Percentiles rank a stretch among this genome's conserved stretches.
phyloP scores from a whole-genome alignment of 2,888 invertebrate species.

The Ophion slaviceki region DNA sequence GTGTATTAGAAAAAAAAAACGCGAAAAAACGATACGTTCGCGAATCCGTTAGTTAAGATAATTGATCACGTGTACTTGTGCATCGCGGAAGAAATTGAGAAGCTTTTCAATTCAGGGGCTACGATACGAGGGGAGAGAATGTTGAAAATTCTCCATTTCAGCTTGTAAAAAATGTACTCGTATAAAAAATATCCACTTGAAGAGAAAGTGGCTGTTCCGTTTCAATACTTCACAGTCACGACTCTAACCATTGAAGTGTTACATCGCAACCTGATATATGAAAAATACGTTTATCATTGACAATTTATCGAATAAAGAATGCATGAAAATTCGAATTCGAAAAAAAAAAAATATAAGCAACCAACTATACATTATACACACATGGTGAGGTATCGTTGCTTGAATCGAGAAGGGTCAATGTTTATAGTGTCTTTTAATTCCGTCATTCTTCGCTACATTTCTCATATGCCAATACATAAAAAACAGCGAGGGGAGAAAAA shows the following conservation, averaged over 20 bases:
- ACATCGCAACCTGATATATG: conserved; percentile 48
- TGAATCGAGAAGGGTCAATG: conserved; percentile 49
- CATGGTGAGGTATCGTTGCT: conserved; percentile 49
- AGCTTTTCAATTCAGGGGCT: background rate
- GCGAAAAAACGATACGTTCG: no score
- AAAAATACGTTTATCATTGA: conserved; percentile 22
- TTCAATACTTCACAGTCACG: background rate
- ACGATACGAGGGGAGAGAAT: background rate
- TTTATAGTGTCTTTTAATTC: conserved; percentile 37
- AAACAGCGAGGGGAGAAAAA: background rate
- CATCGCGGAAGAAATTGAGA: background rate
- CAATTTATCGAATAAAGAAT: conserved; percentile 20
- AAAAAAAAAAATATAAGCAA: conserved; percentile 3
- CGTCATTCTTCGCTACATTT: conserved; percentile 25
- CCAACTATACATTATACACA: background rate
- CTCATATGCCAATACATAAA: conserved; percentile 16
- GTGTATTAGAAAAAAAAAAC: background rate
- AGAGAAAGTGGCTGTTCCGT: background rate
- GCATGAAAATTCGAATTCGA: conserved; percentile 4
- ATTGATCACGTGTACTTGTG: background rate
- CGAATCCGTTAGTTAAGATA: background rate
- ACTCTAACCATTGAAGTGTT: conserved; percentile 32
- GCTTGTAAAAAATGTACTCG: background rate
- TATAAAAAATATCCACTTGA: background rate
- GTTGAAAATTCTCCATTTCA: background rate